A percentile compares a stretch with the other conserved stretches of the same genome.
Evolutionary conservation across 2,797 vertebrate genomes (phyloP).

Genomic region (Jordanella pulchra): DNA sequence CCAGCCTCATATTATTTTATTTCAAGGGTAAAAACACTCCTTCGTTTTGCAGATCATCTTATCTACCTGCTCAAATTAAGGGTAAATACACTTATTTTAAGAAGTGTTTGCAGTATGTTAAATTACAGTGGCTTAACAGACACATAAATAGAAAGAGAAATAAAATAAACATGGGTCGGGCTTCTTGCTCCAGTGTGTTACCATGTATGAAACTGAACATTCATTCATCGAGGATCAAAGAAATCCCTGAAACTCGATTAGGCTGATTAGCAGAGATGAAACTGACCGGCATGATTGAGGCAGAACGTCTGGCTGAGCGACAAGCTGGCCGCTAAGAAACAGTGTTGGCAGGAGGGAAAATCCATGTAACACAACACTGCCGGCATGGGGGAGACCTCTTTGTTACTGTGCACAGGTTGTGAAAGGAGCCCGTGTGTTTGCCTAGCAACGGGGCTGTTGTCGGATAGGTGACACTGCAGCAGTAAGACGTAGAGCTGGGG

Average conservation of each 20-base stretch:
- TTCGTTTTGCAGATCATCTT: too few relatives aligned
- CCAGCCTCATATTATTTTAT: too few relatives aligned
- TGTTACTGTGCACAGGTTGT: constrained; percentile 29
- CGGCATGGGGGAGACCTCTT: constrained; percentile 40
- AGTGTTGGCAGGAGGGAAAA: constrained; percentile 27
- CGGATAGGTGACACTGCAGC: constrained; percentile 18
- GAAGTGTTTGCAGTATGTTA: too few relatives aligned
- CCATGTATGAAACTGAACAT: constrained; percentile 19
- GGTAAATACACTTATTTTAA: too few relatives aligned
- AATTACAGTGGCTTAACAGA: neutral
- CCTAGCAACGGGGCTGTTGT: constrained; percentile 7
- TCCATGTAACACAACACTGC: constrained; percentile 52
- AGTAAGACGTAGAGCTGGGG: constrained; percentile 1
- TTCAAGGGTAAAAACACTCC: too few relatives aligned
- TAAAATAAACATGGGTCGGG: neutral
- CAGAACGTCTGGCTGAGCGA: constrained; percentile 32
- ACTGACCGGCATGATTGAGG: constrained; percentile 35
- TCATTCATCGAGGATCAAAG: constrained; percentile 49
- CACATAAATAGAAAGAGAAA: constrained; percentile 1
- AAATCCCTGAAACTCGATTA: constrained; percentile 60
- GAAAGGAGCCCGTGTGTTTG: constrained; percentile 30
- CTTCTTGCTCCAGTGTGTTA: constrained; percentile 9
- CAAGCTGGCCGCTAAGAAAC: constrained; percentile 22
- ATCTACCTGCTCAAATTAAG: too few relatives aligned
- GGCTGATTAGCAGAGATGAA: constrained; percentile 54